phyloP scores from a whole-genome alignment of 2,113 vertebrate genomes.

The Callopanchax toddi region DNA sequence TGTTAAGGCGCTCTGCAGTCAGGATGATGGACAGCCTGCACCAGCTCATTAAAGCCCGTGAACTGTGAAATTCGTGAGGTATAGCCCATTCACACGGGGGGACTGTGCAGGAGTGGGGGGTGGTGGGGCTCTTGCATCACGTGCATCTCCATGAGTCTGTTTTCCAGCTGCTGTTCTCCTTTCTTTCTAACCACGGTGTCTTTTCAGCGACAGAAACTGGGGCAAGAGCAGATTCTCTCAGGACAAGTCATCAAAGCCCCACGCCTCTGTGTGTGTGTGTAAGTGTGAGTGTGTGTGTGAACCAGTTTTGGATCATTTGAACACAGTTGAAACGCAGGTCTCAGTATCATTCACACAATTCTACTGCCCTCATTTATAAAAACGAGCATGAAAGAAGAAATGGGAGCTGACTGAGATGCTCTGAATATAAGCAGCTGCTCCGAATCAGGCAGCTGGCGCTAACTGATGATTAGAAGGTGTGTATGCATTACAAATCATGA shows the following conservation, averaged over 20 bases:
- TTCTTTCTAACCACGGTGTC: conserved; percentile 31
- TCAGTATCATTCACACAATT: conserved; percentile 33
- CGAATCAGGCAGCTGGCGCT: conserved; percentile 31
- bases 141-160: conserved; percentile 45
- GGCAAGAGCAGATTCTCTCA: conserved; percentile 66
- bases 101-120: conserved; percentile 3
- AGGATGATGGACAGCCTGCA: conserved; percentile 64
- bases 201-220: conserved; percentile 64
- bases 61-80: conserved; percentile 70
- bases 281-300: conserved; percentile 25
- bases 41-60: conserved; percentile 68
- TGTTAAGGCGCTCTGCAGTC: conserved; percentile 43
- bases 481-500: conserved; percentile 20
- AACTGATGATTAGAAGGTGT: conserved; percentile 34
- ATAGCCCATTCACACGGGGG: conserved; percentile 19
- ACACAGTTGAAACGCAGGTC: conserved; percentile 52
- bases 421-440: conserved; percentile 23
- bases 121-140: conserved; percentile 35
- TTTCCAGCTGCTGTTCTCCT: conserved; percentile 66
- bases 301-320: conserved; percentile 50
- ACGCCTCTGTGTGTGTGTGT: conserved; percentile 8
- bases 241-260: conserved; percentile 65
- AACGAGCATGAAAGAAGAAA: conserved; percentile 5
- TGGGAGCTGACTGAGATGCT: conserved; percentile 21
- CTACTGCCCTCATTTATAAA: conserved; percentile 26